Base-by-base conservation (phyloP, 2,888 invertebrate species). In the Cacoxenus indagator region DNA sequence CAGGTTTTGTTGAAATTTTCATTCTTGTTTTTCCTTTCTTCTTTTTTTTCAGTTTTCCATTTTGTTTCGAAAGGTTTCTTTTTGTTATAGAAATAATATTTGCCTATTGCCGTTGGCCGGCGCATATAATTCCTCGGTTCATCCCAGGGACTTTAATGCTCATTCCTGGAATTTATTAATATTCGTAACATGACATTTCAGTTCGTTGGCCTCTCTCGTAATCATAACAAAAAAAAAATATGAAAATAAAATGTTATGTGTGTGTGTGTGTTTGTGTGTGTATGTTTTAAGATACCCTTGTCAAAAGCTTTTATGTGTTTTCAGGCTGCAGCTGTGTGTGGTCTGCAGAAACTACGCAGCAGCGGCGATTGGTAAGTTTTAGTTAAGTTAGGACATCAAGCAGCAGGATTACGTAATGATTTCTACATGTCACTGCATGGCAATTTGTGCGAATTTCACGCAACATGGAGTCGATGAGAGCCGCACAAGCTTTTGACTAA, bases 291-390 rank as follows among this genome's bases (percentile, higher is more conserved):
- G 26, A 61, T 70, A 81, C 78, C 81, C 81, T 78, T 73, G 74
- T 81, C 78, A 81, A 74, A 73, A 66, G 69, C 70, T 74, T 77
- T 76, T 76, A 79, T 76, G 70, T 48, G 22, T 9, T 51, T 51
- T 51, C 9, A 19, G 4, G 37, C 14, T 37, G 37, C 14, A 11
- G 37, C 14, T 37, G 2, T 37, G n/a, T 37, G 37, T 37, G 8
- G 37, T 37, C 37, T 37, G 37, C 37, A 37, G 4, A 37, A 37
- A 37, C 37, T 37, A 37, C 14, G 37, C 37, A 8, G 14, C 14
- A 37, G 37, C 45, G 17, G 14, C 51, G 22, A 51, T 22, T 22
- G 19, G 51, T 37, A 37, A 37, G 37, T 37, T 37, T 37, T 37
- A n/a, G n/a, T n/a, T n/a, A n/a, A n/a, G n/a, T n/a, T 37, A 37